phyloP scores from a whole-genome alignment of 2,113 vertebrate genomes.

The Kryptolebias marmoratus region DNA sequence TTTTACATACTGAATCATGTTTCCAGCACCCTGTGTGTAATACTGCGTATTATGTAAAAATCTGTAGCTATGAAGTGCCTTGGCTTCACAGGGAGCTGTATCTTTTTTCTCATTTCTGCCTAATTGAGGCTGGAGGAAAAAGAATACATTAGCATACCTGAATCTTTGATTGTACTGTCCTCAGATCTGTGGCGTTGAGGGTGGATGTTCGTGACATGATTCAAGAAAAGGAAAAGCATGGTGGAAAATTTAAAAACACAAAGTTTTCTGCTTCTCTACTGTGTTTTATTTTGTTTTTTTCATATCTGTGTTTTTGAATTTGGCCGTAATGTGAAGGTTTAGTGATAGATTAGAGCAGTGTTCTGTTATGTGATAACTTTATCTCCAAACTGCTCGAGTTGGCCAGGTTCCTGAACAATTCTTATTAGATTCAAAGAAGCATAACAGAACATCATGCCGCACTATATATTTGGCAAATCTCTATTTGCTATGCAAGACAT shows the following conservation, averaged over 20 bases:
- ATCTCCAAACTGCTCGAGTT: neutral
- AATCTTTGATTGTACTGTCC: neutral
- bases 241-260: neutral
- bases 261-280: neutral
- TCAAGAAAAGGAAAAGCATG: neutral
- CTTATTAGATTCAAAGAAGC: neutral
- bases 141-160: conserved; percentile 10
- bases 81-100: conserved; percentile 5
- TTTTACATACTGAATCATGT: neutral
- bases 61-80: neutral
- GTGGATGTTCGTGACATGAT: neutral
- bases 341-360: neutral
- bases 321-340: neutral
- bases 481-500: too few species aligned
- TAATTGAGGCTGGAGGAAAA: conserved; percentile 6
- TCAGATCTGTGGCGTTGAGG: neutral
- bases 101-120: neutral
- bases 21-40: neutral
- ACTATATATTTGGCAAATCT: conserved; percentile 11
- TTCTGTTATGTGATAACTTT: too few species aligned
- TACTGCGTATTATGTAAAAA: conserved; percentile 3
- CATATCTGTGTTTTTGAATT: neutral
- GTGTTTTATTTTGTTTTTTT: neutral
- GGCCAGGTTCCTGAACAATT: neutral
- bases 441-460: neutral